Conservation (phyloP, 2,888 invertebrate genomes). For the Agonopterix heracliana region DNA sequence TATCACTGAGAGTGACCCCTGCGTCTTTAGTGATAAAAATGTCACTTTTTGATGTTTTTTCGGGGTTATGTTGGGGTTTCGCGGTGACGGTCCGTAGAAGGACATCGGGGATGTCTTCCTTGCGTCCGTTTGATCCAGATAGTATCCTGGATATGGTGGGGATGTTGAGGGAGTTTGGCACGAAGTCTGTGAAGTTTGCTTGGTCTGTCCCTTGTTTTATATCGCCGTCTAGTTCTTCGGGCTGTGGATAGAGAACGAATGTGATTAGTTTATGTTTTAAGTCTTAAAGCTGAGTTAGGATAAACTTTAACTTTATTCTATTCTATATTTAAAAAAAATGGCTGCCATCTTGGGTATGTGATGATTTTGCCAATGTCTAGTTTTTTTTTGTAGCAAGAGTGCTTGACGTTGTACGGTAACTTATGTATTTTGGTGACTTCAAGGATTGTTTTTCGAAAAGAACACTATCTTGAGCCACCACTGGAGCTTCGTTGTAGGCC, state of each 20-base stretch:
- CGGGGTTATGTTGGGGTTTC: constrained; percentile 64
- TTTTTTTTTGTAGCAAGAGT: no score
- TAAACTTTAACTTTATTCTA: no score
- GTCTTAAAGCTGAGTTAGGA: neutral
- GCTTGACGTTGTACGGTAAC: no score
- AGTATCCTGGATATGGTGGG: constrained; percentile 90
- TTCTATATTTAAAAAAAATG: no score
- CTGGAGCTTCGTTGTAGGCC: no score
- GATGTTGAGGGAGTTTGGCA: constrained; percentile 82
- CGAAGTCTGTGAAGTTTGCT: constrained; percentile 78
- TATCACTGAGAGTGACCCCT: constrained; percentile 64
- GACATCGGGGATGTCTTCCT: constrained; percentile 88
- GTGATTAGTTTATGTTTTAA: neutral
- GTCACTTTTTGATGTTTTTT: constrained; percentile 63
- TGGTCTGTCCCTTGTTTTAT: constrained; percentile 59
- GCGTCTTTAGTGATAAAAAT: constrained; percentile 60
- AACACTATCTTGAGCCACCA: no score
- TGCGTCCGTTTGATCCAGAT: constrained; percentile 89
- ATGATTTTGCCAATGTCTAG: no score
- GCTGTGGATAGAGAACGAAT: constrained; percentile 34
- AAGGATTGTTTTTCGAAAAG: no score
- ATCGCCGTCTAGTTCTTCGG: constrained; percentile 63
- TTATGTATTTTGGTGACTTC: no score
- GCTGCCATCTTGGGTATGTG: no score
- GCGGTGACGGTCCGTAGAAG: constrained; percentile 81